Evolutionary conservation across 2,113 vertebrate genomes (phyloP).

Genomic region (Otus sunia): DNA sequence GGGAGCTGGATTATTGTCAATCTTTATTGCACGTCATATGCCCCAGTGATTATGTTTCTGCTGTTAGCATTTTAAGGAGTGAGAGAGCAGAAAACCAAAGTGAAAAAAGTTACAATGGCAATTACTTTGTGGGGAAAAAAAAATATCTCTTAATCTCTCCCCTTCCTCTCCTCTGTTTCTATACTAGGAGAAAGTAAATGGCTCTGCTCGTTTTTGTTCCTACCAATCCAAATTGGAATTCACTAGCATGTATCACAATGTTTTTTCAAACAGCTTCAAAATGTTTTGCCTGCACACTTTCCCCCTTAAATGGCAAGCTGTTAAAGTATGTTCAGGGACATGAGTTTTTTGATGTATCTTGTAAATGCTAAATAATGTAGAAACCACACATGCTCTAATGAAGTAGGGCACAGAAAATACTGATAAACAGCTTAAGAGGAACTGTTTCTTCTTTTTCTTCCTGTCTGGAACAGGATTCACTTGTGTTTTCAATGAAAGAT

Average conservation of each 20-base stretch:
- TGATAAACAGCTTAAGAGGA: background rate
- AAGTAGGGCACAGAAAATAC: background rate
- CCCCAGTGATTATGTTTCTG: background rate
- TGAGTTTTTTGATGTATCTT: background rate
- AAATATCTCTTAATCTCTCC: background rate
- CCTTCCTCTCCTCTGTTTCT: background rate
- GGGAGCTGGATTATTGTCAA: background rate
- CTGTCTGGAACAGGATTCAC: background rate
- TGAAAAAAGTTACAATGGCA: background rate
- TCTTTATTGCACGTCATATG: background rate
- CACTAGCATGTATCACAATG: rapidly evolving
- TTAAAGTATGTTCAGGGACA: background rate
- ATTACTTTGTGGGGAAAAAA: background rate
- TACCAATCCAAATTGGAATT: background rate
- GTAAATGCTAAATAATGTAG: background rate
- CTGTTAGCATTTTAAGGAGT: background rate
- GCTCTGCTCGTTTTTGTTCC: background rate
- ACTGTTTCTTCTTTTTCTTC: background rate
- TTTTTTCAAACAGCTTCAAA: background rate
- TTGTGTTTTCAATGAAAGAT: background rate
- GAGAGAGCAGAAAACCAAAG: background rate
- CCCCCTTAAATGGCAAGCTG: background rate
- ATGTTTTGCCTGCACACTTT: background rate
- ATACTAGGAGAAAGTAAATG: background rate
- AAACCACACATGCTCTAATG: background rate